Conservation (phyloP, 2,797 vertebrate genomes). For the Argentina silus region DNA sequence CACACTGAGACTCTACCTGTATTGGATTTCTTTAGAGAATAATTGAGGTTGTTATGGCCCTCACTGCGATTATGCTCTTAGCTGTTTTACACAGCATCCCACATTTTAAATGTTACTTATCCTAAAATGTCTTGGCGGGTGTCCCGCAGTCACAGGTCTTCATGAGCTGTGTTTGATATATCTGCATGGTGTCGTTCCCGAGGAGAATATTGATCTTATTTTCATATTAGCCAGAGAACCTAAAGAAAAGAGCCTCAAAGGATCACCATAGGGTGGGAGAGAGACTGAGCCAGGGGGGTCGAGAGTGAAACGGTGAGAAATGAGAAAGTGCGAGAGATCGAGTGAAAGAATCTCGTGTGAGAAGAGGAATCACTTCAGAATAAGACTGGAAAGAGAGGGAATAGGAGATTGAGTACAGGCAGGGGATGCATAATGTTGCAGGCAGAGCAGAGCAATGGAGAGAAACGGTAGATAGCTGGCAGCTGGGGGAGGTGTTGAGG, state of each 20-base stretch:
- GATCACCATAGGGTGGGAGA: not conserved
- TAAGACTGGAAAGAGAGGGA: constrained; percentile 38
- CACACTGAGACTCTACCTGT: too few species aligned
- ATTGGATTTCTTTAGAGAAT: not conserved
- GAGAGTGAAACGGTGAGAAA: constrained; percentile 27
- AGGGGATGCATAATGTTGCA: constrained; percentile 26
- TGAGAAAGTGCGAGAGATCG: not conserved
- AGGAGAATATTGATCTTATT: not conserved
- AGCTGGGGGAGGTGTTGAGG: constrained; percentile 46
- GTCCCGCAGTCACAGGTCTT: not conserved
- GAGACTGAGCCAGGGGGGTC: not conserved
- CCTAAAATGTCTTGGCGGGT: not conserved
- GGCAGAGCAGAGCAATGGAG: constrained; percentile 31
- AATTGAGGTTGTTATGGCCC: not conserved
- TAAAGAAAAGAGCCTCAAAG: not conserved
- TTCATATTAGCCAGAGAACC: not conserved
- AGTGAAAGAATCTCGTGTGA: not conserved
- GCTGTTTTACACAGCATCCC: not conserved
- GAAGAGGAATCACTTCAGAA: not conserved
- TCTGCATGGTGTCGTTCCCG: not conserved
- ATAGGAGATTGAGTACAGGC: constrained; percentile 22
- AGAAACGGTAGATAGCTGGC: constrained; percentile 36
- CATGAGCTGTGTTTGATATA: not conserved
- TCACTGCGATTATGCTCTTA: not conserved
- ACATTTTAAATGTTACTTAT: not conserved